These are phyloP conservation scores for Heterohyrax brucei DNA, from an alignment of 2,797 vertebrate genomes.

Conservation along the genomic window DNA sequence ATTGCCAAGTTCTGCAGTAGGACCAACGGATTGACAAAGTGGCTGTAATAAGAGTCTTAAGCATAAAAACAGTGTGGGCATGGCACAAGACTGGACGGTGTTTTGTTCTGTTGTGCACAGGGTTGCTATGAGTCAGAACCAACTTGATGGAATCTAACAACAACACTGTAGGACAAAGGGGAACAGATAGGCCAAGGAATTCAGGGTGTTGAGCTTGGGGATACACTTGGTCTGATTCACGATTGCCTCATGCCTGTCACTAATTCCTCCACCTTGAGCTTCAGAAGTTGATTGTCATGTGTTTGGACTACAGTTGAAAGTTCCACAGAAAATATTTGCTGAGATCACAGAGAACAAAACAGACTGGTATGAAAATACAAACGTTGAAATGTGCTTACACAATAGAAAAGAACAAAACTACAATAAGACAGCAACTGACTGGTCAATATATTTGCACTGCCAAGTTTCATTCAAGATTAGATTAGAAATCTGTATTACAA, in stretches of 20 bases:
- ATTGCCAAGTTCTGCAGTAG: slow-evolving; percentile 91
- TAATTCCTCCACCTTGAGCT: slow-evolving; percentile 91
- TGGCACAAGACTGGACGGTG: too few relatives aligned
- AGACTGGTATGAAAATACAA: background rate
- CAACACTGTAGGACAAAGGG: slow-evolving; percentile 89
- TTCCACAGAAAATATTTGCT: slow-evolving; percentile 91
- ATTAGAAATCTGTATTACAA: background rate
- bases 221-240: slow-evolving; percentile 84
- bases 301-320: slow-evolving; percentile 71
- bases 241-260: slow-evolving; percentile 85
- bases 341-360: slow-evolving; percentile 43
- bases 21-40: too few relatives aligned
- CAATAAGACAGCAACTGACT: background rate
- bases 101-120: too few relatives aligned
- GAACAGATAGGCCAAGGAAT: slow-evolving; percentile 90
- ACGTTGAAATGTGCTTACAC: background rate
- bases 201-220: slow-evolving; percentile 89
- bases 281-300: slow-evolving; percentile 91
- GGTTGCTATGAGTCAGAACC: too few relatives aligned
- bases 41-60: too few relatives aligned
- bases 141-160: too few relatives aligned
- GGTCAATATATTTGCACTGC: background rate
- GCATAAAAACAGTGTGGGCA: too few relatives aligned
- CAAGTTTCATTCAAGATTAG: slow-evolving; percentile 38
- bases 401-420: slow-evolving; percentile 49